Percentiles rank a stretch among this genome's conserved stretches.
phyloP scores from a whole-genome alignment of 2,113 vertebrate genomes.

The Progne subis region DNA sequence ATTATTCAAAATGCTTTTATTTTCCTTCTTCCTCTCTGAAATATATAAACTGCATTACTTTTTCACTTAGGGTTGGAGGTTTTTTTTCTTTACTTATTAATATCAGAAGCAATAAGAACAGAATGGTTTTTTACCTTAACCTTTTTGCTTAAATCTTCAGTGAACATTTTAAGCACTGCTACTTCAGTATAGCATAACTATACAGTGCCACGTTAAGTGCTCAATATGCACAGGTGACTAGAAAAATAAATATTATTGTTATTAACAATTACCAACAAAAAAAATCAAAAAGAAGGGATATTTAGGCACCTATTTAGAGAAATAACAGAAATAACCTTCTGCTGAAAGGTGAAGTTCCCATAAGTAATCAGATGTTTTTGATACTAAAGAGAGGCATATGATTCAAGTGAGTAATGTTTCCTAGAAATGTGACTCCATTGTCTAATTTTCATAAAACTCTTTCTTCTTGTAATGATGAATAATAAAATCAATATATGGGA shows the following conservation, averaged over 20 bases:
- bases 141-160: not conserved
- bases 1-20: not conserved
- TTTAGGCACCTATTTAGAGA: not conserved
- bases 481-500: not conserved
- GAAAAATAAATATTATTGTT: not conserved
- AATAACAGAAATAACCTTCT: not conserved
- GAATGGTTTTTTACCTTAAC: not conserved
- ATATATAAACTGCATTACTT: not conserved
- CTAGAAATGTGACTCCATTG: not conserved
- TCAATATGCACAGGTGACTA: not conserved
- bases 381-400: not conserved
- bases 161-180: not conserved
- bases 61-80: accelerated
- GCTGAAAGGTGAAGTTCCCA: not conserved
- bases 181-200: not conserved
- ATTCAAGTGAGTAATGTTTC: not conserved
- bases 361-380: not conserved
- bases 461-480: not conserved
- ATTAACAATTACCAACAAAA: not conserved
- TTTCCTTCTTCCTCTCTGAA: not conserved
- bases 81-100: not conserved
- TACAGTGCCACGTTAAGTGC: not conserved
- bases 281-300: not conserved
- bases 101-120: not conserved
- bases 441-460: not conserved